Percentiles rank a stretch among this genome's conserved stretches.
These are phyloP conservation scores for Epizoanthus illoricatus DNA, from an alignment of 92 coral and sea anemone genomes.

Conservation along the genomic window DNA sequence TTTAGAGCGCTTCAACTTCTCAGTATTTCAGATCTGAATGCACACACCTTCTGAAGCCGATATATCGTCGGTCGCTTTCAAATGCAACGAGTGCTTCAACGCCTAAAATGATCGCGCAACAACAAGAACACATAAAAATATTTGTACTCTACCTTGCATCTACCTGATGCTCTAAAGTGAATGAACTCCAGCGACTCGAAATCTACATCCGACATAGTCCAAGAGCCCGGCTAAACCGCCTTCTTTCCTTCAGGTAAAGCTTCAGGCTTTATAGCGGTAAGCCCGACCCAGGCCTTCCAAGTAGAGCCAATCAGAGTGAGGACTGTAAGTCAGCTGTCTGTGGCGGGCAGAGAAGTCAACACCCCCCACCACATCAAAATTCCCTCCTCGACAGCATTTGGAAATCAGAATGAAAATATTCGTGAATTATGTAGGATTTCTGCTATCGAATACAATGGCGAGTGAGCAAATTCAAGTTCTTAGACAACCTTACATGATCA, in stretches of 20 bases:
- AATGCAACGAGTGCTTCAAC: too few relatives aligned
- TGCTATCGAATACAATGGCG: background rate
- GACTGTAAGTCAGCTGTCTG: constrained; percentile 3
- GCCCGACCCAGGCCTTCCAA: constrained; percentile 28
- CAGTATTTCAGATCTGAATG: background rate
- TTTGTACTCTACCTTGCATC: background rate
- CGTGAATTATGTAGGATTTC: constrained; percentile 13
- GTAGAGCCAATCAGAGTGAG: constrained; percentile 18
- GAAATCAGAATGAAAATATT: background rate
- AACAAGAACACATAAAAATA: background rate
- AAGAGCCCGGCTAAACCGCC: background rate
- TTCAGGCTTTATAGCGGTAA: background rate
- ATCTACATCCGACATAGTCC: constrained; percentile 57
- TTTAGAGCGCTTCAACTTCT: background rate
- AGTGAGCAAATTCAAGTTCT: background rate
- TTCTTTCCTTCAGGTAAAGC: background rate
- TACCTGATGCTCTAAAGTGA: constrained; percentile 22
- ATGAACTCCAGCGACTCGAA: constrained; percentile 67
- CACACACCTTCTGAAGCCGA: constrained; percentile 6
- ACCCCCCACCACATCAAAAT: background rate
- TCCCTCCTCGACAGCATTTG: constrained; percentile 1
- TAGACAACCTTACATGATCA: background rate
- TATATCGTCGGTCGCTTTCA: background rate
- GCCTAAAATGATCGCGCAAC: too few relatives aligned
- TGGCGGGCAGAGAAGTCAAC: background rate